A percentile compares a stretch with the other conserved stretches of the same genome.
Evolutionary conservation across 2,113 vertebrate genomes (phyloP).

Genomic region (Delphinapterus leucas): DNA sequence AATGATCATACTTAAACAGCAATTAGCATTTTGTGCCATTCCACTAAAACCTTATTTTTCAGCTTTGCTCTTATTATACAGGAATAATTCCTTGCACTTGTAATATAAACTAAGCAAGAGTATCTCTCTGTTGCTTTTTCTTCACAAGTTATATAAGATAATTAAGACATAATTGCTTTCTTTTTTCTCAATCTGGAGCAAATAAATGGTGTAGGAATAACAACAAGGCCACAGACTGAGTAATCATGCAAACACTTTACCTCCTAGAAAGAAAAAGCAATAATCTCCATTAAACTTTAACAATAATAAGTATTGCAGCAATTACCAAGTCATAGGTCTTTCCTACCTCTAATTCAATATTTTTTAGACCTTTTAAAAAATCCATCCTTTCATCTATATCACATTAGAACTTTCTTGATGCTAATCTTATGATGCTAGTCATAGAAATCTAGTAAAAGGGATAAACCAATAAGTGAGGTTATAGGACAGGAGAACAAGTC

Average conservation of each 20-base stretch:
- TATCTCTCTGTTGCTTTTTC: slow-evolving; percentile 23
- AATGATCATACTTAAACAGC: neutral
- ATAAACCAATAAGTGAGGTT: neutral
- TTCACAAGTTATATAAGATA: slow-evolving; percentile 42
- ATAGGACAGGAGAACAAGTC: neutral
- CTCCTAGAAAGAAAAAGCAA: slow-evolving; percentile 56
- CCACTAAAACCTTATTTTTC: neutral
- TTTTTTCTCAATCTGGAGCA: slow-evolving; percentile 29
- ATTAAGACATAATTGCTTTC: slow-evolving; percentile 53
- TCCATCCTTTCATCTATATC: neutral
- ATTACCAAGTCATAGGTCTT: slow-evolving; percentile 31
- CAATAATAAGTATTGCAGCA: slow-evolving; percentile 42
- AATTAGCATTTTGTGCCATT: neutral
- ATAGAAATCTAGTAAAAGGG: neutral
- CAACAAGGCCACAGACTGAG: slow-evolving; percentile 42
- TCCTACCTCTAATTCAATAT: slow-evolving; percentile 8
- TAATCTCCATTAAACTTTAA: neutral
- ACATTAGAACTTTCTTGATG: neutral
- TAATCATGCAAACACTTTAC: slow-evolving; percentile 45
- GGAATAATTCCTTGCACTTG: neutral
- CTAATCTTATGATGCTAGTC: neutral
- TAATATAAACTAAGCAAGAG: neutral
- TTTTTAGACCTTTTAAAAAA: neutral
- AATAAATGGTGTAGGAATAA: slow-evolving; percentile 62
- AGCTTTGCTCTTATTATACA: neutral